These are phyloP conservation scores for Lacerta viridis DNA, from an alignment of 2,797 vertebrate genomes.

Conservation along the genomic window DNA sequence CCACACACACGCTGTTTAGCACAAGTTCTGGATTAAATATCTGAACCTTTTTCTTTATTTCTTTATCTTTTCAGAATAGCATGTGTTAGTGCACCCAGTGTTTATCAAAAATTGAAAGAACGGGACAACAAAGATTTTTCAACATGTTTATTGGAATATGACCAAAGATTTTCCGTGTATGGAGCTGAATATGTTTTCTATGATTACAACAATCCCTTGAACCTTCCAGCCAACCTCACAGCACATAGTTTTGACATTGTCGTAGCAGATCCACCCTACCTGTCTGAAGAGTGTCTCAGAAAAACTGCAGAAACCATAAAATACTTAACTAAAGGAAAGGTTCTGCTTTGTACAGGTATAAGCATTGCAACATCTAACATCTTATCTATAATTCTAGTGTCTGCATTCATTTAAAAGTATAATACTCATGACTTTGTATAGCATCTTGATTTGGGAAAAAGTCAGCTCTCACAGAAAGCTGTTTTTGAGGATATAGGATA, in stretches of 20 bases:
- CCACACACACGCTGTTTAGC: neutral
- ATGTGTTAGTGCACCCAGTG: constrained; percentile 91
- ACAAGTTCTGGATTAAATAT: neutral
- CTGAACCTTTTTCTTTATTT: neutral
- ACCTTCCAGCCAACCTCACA: constrained; percentile 77
- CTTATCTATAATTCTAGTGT: neutral
- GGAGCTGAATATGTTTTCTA: constrained; percentile 94
- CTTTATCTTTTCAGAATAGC: constrained; percentile 86
- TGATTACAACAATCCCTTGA: constrained; percentile 91
- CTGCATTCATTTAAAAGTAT: neutral
- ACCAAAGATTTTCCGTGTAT: constrained; percentile 90
- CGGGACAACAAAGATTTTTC: constrained; percentile 76
- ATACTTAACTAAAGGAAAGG: constrained; percentile 90
- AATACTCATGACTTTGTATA: neutral
- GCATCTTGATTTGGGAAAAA: neutral
- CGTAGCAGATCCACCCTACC: constrained; percentile 93
- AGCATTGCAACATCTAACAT: neutral
- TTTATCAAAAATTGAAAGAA: constrained; percentile 94
- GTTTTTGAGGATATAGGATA: neutral
- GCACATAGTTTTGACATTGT: constrained; percentile 91
- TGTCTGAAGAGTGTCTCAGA: constrained; percentile 92
- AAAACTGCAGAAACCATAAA: constrained; percentile 90
- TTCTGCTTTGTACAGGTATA: constrained; percentile 95
- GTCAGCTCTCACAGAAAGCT: neutral
- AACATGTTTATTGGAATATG: constrained; percentile 88